Evolutionary conservation across 2,797 vertebrate genomes (phyloP), one percentile per base, ranked within the genome.

Genomic region (Uromys caudimaculatus): DNA sequence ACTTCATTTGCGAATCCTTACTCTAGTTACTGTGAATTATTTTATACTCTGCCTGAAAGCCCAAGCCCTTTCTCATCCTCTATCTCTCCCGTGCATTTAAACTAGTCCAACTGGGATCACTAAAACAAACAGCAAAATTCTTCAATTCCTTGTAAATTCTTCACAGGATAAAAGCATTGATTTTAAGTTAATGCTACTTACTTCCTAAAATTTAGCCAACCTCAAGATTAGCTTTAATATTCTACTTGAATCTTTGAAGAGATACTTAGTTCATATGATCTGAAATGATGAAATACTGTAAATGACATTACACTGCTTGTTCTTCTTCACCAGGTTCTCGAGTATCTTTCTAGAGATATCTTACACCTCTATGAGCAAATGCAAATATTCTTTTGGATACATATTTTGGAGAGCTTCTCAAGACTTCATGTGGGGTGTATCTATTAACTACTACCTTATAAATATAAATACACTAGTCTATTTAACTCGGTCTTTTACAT

Each of bases 241-340:
- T 90, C 92, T 78, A 44, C 54, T 58, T 69, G 88, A 89, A 76
- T 10, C 47, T 82, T 64, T 92, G 60, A 95, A 41, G 41, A 86
- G 14, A 76, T 78, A 35, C 35, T 60, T 58, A 16, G 83, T 85
- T 79, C 50, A 47, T 47, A n/a, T 85, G 58, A 38, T 87, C 90
- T 2, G 58, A 92, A 92, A 24, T 3, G 9, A 62, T n/a, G 52
- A 60, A 85, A 69, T 1, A 17, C 8, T 52, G 0, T 82, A 88
- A 47, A 38, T 16, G 52, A 35, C 24, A 16, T 81, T 76, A 38
- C 81, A 21, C 3, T 35, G 44, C n/a, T 81, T 94, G 7, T 21
- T 27, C 19, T 94, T 89, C 41, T 77, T 90, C 29, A 64, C 23
- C 11, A 67, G 0, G 35, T 89, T 82, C 32, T 78, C 95, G 0